These are phyloP conservation scores for Tachyglossus aculeatus DNA, from an alignment of 2,797 vertebrate species.

Conservation along the genomic window DNA sequence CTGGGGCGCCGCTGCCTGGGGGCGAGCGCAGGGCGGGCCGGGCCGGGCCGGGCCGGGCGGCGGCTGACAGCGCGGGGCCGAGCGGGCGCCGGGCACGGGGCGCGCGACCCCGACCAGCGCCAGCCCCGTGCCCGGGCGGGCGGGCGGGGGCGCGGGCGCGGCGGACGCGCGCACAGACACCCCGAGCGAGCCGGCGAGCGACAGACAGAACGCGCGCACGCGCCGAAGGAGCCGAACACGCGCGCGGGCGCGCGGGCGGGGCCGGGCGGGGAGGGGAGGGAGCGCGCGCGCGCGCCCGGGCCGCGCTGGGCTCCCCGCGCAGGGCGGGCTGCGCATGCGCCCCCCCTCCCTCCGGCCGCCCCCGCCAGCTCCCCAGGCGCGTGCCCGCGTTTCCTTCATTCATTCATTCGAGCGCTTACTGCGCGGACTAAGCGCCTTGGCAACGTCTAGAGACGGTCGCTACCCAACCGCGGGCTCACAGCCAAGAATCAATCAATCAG, in stretches of 20 bases:
- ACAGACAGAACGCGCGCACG: conserved; percentile 52
- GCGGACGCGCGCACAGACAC: not conserved
- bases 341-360: not conserved
- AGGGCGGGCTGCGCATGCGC: conserved; percentile 56
- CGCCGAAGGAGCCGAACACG: conserved; percentile 38
- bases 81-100: conserved; percentile 31
- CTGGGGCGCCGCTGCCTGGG: conserved; percentile 54
- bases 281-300: conserved; percentile 46
- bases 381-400: not conserved
- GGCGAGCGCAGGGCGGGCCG: conserved; percentile 29
- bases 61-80: conserved; percentile 52
- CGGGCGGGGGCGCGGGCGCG: not conserved
- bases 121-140: conserved; percentile 39
- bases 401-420: conserved; percentile 14
- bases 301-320: conserved; percentile 3
- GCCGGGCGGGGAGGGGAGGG: not conserved
- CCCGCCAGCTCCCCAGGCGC: conserved; percentile 26
- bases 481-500: not conserved
- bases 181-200: conserved; percentile 14
- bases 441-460: not conserved
- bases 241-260: conserved; percentile 50
- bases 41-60: conserved; percentile 55
- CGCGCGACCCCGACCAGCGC: conserved; percentile 43
- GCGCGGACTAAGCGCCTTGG: not conserved
- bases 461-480: not conserved